Percentiles rank a stretch among this genome's conserved stretches.
phyloP scores from a whole-genome alignment of 2,888 invertebrate genomes.

The Chrysina gloriosa region DNA sequence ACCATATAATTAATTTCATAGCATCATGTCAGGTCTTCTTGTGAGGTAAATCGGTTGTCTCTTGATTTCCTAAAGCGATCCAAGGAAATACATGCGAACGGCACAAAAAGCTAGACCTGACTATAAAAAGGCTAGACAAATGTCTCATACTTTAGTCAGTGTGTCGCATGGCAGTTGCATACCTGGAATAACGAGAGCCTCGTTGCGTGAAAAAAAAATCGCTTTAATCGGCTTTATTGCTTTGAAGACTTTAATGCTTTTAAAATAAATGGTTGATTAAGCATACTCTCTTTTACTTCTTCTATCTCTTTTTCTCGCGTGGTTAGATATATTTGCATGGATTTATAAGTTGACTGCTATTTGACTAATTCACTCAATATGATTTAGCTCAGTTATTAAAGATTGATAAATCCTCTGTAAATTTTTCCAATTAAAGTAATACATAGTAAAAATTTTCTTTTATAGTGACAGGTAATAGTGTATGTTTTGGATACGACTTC shows the following conservation, averaged over 20 bases:
- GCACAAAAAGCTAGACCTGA: conserved; percentile 10
- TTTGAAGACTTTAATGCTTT: conserved; percentile 5
- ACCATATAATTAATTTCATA: conserved; percentile 23
- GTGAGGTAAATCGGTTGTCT: conserved; percentile 17
- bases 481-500: too few species aligned
- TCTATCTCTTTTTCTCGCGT: background rate
- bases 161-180: conserved; percentile 29
- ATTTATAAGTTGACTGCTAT: background rate
- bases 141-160: conserved; percentile 21
- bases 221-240: conserved; percentile 20
- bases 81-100: conserved; percentile 18
- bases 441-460: too few species aligned
- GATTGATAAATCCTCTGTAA: too few species aligned
- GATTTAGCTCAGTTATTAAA: too few species aligned
- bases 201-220: conserved; percentile 11
- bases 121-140: conserved; percentile 25
- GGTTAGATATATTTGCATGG: background rate
- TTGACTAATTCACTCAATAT: too few species aligned
- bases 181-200: conserved; percentile 5
- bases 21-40: conserved; percentile 14
- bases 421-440: too few species aligned
- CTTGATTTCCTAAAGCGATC: conserved; percentile 15
- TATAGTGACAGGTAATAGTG: too few species aligned
- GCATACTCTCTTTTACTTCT: background rate
- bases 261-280: conserved; percentile 5